Evolutionary conservation across 2,888 invertebrate species (phyloP).

Genomic region (Achlya flavicornis): DNA sequence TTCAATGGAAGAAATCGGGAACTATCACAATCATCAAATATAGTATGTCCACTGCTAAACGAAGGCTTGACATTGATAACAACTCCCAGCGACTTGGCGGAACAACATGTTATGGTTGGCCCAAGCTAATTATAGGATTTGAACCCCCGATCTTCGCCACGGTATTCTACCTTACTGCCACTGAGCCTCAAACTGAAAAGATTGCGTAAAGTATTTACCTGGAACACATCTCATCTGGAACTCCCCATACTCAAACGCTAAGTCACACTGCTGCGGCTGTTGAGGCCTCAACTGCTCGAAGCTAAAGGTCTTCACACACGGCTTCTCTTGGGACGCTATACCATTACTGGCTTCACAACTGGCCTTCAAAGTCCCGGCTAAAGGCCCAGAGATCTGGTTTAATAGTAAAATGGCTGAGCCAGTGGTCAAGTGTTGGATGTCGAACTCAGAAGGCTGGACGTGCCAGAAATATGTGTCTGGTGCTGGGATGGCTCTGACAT

Average conservation of each 20-base stretch:
- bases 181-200: too few relatives aligned
- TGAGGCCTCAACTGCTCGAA: slow-evolving; percentile 71
- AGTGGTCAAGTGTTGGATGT: slow-evolving; percentile 70
- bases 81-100: too few relatives aligned
- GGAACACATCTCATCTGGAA: slow-evolving; percentile 78
- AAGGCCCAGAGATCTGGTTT: slow-evolving; percentile 67
- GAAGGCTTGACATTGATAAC: too few relatives aligned
- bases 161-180: too few relatives aligned
- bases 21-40: too few relatives aligned
- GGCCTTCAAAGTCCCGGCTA: slow-evolving; percentile 60
- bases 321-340: slow-evolving; percentile 66
- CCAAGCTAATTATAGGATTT: too few relatives aligned
- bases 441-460: slow-evolving; percentile 63
- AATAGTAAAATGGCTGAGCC: slow-evolving; percentile 68
- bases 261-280: slow-evolving; percentile 70
- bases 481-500: slow-evolving; percentile 62
- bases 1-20: too few relatives aligned
- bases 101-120: too few relatives aligned
- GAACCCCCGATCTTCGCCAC: too few relatives aligned
- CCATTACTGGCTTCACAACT: slow-evolving; percentile 75
- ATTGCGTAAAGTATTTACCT: slow-evolving; percentile 45
- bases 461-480: slow-evolving; percentile 78
- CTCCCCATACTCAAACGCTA: slow-evolving; percentile 71
- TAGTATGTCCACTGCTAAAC: too few relatives aligned
- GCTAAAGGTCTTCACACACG: slow-evolving; percentile 63